phyloP scores from a whole-genome alignment of 2,888 invertebrate species.

The Trachelus tabidus region DNA sequence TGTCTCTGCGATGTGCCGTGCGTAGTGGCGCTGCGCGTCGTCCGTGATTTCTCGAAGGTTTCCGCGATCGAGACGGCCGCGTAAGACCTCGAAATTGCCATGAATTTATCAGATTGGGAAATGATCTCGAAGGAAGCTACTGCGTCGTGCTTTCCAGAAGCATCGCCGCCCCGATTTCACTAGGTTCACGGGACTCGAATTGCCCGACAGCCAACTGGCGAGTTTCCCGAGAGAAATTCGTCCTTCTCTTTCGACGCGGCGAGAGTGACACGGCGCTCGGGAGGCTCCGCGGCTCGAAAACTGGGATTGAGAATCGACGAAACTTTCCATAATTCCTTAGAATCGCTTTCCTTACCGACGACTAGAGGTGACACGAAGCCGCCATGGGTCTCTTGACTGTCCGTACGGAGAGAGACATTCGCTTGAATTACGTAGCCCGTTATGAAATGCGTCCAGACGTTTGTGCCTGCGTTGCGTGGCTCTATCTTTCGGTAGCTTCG shows the following conservation, averaged over 20 bases:
- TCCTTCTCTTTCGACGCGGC: background rate
- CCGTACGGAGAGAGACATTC: background rate
- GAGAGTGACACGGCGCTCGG: background rate
- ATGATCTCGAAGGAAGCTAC: background rate
- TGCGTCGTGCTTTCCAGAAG: background rate
- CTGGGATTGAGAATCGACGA: background rate
- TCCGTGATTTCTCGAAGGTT: background rate
- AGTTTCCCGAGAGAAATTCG: background rate
- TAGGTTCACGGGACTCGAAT: background rate
- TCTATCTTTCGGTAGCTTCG: constrained; percentile 53
- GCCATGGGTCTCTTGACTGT: background rate
- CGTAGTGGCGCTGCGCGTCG: background rate
- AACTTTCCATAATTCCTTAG: background rate
- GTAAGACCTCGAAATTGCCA: background rate
- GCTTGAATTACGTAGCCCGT: constrained; percentile 25
- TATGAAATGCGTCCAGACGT: constrained; percentile 4
- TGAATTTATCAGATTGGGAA: background rate
- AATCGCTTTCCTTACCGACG: background rate
- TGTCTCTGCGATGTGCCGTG: background rate
- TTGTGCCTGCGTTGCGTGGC: constrained; percentile 42
- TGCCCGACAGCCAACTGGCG: background rate
- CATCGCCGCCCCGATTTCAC: background rate
- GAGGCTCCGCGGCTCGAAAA: background rate
- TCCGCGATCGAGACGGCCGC: background rate
- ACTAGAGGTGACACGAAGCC: background rate